phyloP scores from a whole-genome alignment of 2,113 vertebrate genomes.

The Barbus barbus region DNA sequence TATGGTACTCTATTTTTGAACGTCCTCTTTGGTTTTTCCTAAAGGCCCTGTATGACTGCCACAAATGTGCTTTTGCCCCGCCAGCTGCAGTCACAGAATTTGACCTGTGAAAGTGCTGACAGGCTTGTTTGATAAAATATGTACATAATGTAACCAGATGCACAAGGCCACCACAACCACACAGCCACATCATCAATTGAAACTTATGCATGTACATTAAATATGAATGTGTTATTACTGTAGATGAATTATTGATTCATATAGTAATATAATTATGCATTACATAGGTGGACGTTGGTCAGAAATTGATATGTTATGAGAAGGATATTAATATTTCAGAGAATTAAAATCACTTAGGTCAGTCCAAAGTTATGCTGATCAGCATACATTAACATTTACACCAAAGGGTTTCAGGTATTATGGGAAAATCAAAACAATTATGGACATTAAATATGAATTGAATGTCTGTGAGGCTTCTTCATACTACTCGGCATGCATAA shows the following conservation, averaged over 20 bases:
- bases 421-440: conserved; percentile 41
- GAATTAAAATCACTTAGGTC: conserved; percentile 42
- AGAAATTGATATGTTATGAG: conserved; percentile 46
- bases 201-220: conserved; percentile 51
- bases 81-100: neutral
- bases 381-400: conserved; percentile 41
- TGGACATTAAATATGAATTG: conserved; percentile 36
- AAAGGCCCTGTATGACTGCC: neutral
- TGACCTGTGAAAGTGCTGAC: conserved; percentile 44
- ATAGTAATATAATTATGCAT: conserved; percentile 54
- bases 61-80: neutral
- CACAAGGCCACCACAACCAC: conserved; percentile 29
- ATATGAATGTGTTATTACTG: conserved; percentile 52
- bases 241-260: conserved; percentile 55
- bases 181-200: conserved; percentile 30
- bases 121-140: conserved; percentile 41
- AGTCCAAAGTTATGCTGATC: conserved; percentile 39
- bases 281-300: conserved; percentile 39
- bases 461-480: neutral
- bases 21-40: neutral
- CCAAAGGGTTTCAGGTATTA: conserved; percentile 29
- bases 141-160: conserved; percentile 34
- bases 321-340: conserved; percentile 47
- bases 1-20: neutral
- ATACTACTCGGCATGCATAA: neutral